A percentile compares a stretch with the other conserved stretches of the same genome.
Evolutionary conservation across 2,888 invertebrate species (phyloP).

Genomic region (Julus scanicus): DNA sequence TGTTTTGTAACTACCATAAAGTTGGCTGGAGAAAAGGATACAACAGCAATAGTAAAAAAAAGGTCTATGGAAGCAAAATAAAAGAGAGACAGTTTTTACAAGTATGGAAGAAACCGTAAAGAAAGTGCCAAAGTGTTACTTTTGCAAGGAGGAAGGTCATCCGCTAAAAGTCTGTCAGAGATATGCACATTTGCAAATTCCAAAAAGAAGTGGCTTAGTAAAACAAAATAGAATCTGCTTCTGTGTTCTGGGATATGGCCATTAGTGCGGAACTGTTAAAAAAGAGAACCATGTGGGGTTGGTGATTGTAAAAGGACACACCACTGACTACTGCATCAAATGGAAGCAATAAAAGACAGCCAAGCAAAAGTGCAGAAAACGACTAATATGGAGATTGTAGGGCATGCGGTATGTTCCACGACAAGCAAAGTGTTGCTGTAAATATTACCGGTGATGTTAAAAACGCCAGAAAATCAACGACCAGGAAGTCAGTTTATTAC

Average conservation of each 20-base stretch:
- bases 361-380: too few relatives aligned
- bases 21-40: background rate
- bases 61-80: background rate
- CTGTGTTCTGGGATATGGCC: background rate
- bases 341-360: too few relatives aligned
- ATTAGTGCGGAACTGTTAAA: background rate
- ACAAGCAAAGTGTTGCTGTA: background rate
- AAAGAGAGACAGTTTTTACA: background rate
- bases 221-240: background rate
- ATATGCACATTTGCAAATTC: background rate
- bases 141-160: background rate
- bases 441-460: background rate
- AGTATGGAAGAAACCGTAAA: background rate
- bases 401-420: background rate
- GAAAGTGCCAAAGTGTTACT: background rate
- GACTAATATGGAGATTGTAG: background rate
- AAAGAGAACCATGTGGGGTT: background rate
- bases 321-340: too few relatives aligned
- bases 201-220: background rate
- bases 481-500: background rate
- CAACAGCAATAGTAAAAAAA: background rate
- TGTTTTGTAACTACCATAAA: background rate
- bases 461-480: background rate
- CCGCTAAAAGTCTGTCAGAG: background rate
- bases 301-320: background rate